Conservation (phyloP, 1,140 invertebrate species). For the Calliopsis andreniformis region DNA sequence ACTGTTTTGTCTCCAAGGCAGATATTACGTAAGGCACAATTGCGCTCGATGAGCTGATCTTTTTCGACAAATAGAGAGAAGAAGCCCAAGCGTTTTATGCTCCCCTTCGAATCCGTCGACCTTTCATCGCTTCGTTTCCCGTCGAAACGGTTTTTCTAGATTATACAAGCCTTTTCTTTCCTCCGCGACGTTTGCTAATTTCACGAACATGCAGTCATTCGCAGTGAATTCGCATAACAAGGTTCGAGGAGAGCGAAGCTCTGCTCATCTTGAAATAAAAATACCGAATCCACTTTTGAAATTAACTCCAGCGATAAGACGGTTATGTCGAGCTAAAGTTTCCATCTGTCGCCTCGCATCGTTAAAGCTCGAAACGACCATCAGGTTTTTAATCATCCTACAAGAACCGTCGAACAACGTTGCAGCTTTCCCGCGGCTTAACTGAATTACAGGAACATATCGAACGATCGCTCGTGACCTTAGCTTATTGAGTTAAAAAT, state of each 20-base stretch:
- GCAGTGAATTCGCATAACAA: not conserved
- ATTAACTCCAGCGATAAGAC: conserved; percentile 10
- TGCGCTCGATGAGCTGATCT: conserved; percentile 2
- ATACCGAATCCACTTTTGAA: conserved; percentile 23
- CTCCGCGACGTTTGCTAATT: not conserved
- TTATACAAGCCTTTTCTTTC: not conserved
- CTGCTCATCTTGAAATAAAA: conserved; percentile 9
- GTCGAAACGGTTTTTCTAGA: not conserved
- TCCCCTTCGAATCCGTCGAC: conserved; percentile 20
- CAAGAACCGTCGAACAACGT: not conserved
- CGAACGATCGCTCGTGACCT: not conserved
- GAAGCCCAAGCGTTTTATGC: not conserved
- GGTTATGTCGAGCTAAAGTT: not conserved
- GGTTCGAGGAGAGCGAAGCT: not conserved
- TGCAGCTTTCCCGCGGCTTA: not conserved
- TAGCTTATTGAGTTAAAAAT: not conserved
- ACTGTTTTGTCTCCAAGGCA: conserved; percentile 44
- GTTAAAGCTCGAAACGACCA: not conserved
- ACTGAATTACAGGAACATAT: not conserved
- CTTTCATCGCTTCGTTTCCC: not conserved
- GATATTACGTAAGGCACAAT: conserved; percentile 9
- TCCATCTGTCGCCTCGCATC: not conserved
- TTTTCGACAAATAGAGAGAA: conserved; percentile 1
- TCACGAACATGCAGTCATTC: not conserved
- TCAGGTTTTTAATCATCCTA: not conserved